Evolutionary conservation across 2,113 vertebrate species (phyloP), one percentile per base, ranked within the genome.

Genomic region (Patagioenas fasciata): DNA sequence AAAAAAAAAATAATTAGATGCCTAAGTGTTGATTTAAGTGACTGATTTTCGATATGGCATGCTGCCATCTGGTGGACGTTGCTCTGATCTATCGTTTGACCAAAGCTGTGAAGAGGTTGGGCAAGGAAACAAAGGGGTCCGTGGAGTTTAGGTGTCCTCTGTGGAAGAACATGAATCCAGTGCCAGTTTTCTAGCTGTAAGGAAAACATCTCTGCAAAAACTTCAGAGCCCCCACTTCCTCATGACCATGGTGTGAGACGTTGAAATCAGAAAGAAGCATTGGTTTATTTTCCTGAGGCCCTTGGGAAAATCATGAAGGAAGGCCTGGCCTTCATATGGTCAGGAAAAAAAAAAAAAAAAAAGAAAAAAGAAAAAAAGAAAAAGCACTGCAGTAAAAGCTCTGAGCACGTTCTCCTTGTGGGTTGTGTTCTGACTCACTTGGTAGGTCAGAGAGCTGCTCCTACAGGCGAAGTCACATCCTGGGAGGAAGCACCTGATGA

Each of bases 31-130:
- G 93, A 96, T 96, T 95, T 78, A 86, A 92, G 83, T 92, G 91
- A 91, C 73, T 93, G 85, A 75, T 94, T 97, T 96, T 96, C 66
- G 61, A 97, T 96, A 96, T 97, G 96, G 95, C 96, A 96, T 96
- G 92, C 95, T 96, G 95, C 96, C 96, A 97, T 97, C 96, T 97
- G 95, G 96, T 97, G 96, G 96, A 79, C 88, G 13, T 18, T 61
- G 86, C 50, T 93, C 88, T 54, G 50, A 87, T 91, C 50, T 26
- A 54, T n/a, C 28, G 1, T 89, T 65, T 79, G 93, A 58, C 89
- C 87, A 40, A 54, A 15, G 40, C 36, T 23, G 6, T 4, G 48
- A 75, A 7, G 36, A 65, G 36, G n/a, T 57, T 58, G 83, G 69
- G 48, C 77, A 42, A 54, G 23, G 36, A 69, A 93, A 91, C 69